phyloP scores from a whole-genome alignment of 2,113 vertebrate species.

The Cyanoramphus novaezelandiae region DNA sequence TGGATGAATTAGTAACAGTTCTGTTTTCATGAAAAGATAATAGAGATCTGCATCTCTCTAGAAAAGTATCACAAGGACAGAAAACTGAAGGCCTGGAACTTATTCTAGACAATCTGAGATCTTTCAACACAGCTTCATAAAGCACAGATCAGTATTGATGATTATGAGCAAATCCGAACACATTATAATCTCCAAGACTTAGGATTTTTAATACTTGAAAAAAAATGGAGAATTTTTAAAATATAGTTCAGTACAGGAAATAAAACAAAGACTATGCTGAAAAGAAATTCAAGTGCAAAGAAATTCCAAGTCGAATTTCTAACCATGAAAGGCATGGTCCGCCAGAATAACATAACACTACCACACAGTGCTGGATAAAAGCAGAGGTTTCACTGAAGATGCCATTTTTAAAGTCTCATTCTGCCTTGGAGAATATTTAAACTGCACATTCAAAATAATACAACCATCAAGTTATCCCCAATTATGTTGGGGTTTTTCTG shows the following conservation, averaged over 20 bases:
- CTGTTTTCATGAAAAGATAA: background rate
- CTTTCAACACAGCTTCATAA: background rate
- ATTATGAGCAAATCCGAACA: background rate
- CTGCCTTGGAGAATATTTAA: background rate
- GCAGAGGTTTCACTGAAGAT: background rate
- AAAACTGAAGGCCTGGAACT: background rate
- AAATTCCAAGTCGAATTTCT: background rate
- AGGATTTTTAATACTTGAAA: background rate
- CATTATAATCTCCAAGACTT: background rate
- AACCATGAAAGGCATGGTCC: accelerated
- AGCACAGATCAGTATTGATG: background rate
- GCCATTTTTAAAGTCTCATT: background rate
- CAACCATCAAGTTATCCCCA: background rate
- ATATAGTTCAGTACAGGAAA: background rate
- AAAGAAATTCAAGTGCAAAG: background rate
- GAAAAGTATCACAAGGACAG: background rate
- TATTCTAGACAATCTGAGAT: background rate
- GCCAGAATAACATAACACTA: background rate
- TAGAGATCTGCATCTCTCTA: background rate
- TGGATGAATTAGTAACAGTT: background rate
- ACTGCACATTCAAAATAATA: background rate
- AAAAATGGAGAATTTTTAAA: background rate
- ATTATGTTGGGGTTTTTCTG: background rate
- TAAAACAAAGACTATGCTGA: background rate
- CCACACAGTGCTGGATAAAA: background rate